Evolutionary conservation across 2,888 invertebrate species (phyloP), one percentile per base, ranked within the genome.

Genomic region (Eustalomyia histrio): DNA sequence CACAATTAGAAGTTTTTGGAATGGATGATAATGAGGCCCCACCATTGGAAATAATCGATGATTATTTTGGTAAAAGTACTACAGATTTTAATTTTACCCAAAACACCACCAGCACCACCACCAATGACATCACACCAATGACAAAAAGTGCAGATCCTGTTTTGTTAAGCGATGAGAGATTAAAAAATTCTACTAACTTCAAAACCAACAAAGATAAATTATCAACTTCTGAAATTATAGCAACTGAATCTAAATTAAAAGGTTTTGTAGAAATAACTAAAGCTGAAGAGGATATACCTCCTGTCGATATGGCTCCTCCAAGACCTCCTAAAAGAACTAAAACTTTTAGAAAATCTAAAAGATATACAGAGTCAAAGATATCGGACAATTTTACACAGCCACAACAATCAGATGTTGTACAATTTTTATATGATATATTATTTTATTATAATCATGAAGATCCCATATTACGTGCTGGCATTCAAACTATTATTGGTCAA

Each of bases 11-110:
- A 76, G 80, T 64, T 47, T 78, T 72, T 65, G 74, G 57, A 60
- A 64, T 67, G 1, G 63, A 78, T 10, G 78, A 75, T 2, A 75
- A 67, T 64, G 84, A 86, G 73, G 80, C 84, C 5, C 82, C 87
- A 6, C 63, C 86, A 85, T 89, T 93, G 64, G 93, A 93, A 84
- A 93, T 93, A 87, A 93, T 93, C 84, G 93, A 93, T 82, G 93
- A 93, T 85, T 93, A 93, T 86, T 93, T 93, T 83, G 93, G 93
- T 0, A 92, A 93, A 84, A 88, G 89, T 76, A 88, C 88, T 8
- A 88, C 87, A n/a, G 87, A 87, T 50, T 87, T 86, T 18, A 78
- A 75, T 67, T 83, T 84, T 87, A 79, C 86, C 87, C 65, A 63
- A 68, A 57, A 57, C 8, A 43, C 29, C 17, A n/a, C 24, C 69